phyloP scores from a whole-genome alignment of 2,797 vertebrate species.

The Chrysocyon brachyurus region DNA sequence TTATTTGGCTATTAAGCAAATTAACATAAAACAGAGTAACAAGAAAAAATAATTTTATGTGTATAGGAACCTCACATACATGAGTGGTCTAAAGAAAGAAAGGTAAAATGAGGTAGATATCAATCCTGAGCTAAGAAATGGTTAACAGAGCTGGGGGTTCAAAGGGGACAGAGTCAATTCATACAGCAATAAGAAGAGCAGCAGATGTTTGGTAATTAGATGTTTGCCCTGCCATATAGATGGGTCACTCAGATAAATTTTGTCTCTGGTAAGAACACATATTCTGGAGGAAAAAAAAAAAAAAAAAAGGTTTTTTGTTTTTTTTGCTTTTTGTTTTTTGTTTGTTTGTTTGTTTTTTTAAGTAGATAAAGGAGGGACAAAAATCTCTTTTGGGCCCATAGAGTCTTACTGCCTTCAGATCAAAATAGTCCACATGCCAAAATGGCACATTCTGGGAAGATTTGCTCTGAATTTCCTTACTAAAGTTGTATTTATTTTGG shows the following conservation, averaged over 20 bases:
- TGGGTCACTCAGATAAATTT: background rate
- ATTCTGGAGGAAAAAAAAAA: background rate
- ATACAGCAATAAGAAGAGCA: background rate
- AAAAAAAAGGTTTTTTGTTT: too few relatives aligned
- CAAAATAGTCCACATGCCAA: background rate
- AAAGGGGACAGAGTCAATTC: background rate
- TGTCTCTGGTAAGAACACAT: background rate
- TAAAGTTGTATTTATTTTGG: background rate
- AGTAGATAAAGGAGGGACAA: background rate
- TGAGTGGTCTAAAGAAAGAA: background rate
- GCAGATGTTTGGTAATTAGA: background rate
- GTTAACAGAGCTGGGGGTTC: background rate
- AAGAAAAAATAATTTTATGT: background rate
- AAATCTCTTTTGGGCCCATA: background rate
- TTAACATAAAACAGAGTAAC: background rate
- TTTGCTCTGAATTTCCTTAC: background rate
- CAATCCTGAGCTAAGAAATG: background rate
- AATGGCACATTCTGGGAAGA: background rate
- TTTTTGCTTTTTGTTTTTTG: too few relatives aligned
- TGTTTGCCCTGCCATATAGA: background rate
- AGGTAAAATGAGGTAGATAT: background rate
- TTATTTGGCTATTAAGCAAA: background rate
- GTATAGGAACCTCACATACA: background rate
- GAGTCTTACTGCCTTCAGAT: background rate
- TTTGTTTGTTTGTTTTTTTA: background rate